Evolutionary conservation across 2,797 vertebrate species (phyloP), one percentile per base, ranked within the genome.

Genomic region (Brachyrhaphis roseni): DNA sequence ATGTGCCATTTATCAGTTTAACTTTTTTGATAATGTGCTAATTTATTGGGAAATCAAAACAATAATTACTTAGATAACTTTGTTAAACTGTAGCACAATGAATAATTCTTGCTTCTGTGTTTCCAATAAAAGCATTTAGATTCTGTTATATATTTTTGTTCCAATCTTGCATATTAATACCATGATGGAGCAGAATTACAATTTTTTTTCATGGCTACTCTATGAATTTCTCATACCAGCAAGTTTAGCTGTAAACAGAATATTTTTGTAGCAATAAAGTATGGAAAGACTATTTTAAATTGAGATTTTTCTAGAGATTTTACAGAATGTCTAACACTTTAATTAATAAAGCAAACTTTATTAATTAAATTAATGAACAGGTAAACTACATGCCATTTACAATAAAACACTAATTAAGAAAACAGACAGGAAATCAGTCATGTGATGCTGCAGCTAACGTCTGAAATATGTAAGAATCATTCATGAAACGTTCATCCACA

Each of bases 361-460:
- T 81, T 77, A 62, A 72, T 84, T 73, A 20, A 72, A 70, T 66
- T 16, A 62, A 78, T 31, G 0, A 75, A 45, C 0, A 66, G 2
- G 1, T 59, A 80, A 76, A 10, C 23, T 26, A 18, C 15, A 64
- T 64, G 62, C 62, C 36, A 41, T 41, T 68, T 41, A 68, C 64
- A 68, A 41, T 12, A 26, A 68, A 68, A 23, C 8, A 12, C 1
- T 46, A 82, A 8, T 18, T 36, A 6, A 8, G 36, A 3, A 15
- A 62, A 39, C 20, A 26, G 18, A 11, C 31, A 20, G 15, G 16
- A 75, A 75, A 45, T 41, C 8, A 45, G 51, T 8, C 47, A 53
- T 34, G 18, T 5, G 10, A 39, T 66, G 64, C 5, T 39, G 36
- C 36, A 39, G 64, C 10, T 2, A 1, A 39, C 18, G 11, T 39